These are phyloP conservation scores for Galerucella pusilla DNA, from an alignment of 2,888 invertebrate species.

Conservation along the genomic window DNA sequence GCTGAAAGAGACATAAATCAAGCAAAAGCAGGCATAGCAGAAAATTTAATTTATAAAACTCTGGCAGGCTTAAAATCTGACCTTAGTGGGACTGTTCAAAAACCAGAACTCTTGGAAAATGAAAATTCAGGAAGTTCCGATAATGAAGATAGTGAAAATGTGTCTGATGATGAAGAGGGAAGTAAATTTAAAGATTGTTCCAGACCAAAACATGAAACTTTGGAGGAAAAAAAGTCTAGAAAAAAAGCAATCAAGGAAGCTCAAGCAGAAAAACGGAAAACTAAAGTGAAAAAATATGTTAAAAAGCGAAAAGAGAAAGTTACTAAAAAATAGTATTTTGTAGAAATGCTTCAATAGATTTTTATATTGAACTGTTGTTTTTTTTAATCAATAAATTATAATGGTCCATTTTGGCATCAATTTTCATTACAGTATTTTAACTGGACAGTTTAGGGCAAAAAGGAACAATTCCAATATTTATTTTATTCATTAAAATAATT, in stretches of 20 bases:
- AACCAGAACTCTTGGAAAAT: conserved; percentile 73
- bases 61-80: conserved; percentile 86
- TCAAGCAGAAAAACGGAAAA: conserved; percentile 88
- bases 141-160: conserved; percentile 54
- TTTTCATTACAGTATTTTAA: conserved; percentile 6
- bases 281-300: conserved; percentile 91
- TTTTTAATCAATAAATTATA: too few relatives aligned
- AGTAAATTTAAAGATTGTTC: conserved; percentile 73
- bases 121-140: conserved; percentile 53
- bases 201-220: conserved; percentile 82
- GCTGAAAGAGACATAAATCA: conserved; percentile 87
- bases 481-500: not conserved
- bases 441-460: conserved; percentile 37
- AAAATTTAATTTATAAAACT: conserved; percentile 86
- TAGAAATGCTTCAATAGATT: not conserved
- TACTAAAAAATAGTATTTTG: conserved; percentile 55
- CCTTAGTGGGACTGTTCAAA: conserved; percentile 76
- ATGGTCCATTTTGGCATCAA: too few relatives aligned
- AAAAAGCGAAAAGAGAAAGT: conserved; percentile 88
- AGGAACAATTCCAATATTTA: not conserved
- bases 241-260: conserved; percentile 91
- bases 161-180: conserved; percentile 56
- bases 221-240: conserved; percentile 82
- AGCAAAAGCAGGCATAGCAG: conserved; percentile 78
- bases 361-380: conserved; percentile 6